phyloP scores from a whole-genome alignment of 2,888 invertebrate species.

The Drosophila antonietae region DNA sequence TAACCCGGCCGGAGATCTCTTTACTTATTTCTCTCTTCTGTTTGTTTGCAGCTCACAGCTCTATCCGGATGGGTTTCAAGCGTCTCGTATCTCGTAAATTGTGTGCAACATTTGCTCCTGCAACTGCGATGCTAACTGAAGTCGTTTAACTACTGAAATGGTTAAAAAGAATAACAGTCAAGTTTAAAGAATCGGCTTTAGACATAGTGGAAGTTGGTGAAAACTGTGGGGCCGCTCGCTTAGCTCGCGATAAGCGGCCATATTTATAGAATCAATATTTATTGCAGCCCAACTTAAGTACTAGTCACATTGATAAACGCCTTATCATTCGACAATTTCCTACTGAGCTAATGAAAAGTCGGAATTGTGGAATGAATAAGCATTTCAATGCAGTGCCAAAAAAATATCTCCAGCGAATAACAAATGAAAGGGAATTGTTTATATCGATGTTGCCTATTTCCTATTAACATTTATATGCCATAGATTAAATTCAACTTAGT shows the following conservation, averaged over 20 bases:
- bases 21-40: neutral
- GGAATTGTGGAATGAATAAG: neutral
- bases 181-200: constrained; percentile 4
- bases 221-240: constrained; percentile 40
- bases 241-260: constrained; percentile 51
- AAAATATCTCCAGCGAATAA: neutral
- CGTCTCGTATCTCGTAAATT: constrained; percentile 18
- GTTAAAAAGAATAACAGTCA: constrained; percentile 16
- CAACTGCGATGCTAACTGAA: constrained; percentile 18
- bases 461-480: no score
- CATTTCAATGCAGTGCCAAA: neutral
- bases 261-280: constrained; percentile 33
- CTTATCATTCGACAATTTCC: constrained; percentile 37
- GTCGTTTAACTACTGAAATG: constrained; percentile 52
- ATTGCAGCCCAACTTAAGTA: constrained; percentile 4
- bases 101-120: constrained; percentile 28
- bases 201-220: constrained; percentile 1
- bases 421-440: neutral
- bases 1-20: constrained; percentile 34
- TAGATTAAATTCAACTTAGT: no score
- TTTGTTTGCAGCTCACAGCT: neutral
- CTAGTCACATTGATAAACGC: constrained; percentile 17
- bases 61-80: constrained; percentile 11
- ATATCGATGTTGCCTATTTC: no score
- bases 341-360: neutral